A percentile compares a stretch with the other conserved stretches of the same genome.
phyloP scores from a whole-genome alignment of 2,888 invertebrate species.

The Choreutis nemorana region DNA sequence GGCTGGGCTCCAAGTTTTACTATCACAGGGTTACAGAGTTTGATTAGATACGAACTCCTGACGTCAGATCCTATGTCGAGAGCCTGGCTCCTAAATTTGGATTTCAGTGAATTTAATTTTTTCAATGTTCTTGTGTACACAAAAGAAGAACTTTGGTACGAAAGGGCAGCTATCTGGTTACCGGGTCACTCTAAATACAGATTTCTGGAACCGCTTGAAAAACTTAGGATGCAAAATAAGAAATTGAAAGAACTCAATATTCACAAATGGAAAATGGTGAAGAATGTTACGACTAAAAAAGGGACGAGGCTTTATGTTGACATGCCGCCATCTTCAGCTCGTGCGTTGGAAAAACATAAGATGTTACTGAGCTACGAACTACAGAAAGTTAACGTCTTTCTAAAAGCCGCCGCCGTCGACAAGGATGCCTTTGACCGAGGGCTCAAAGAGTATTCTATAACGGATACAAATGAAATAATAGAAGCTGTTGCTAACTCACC shows the following conservation, averaged over 20 bases:
- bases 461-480: constrained; percentile 16
- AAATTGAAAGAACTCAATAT: constrained; percentile 30
- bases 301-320: constrained; percentile 51
- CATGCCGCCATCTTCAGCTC: constrained; percentile 46
- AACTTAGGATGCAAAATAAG: constrained; percentile 43
- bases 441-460: constrained; percentile 21
- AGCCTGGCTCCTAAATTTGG: constrained; percentile 38
- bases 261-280: constrained; percentile 50
- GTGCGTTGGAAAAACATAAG: constrained; percentile 34
- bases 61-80: constrained; percentile 32
- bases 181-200: constrained; percentile 41
- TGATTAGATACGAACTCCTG: constrained; percentile 33
- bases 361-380: constrained; percentile 50
- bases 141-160: constrained; percentile 49
- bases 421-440: constrained; percentile 45
- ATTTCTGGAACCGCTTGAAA: constrained; percentile 35
- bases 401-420: constrained; percentile 47
- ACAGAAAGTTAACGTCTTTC: constrained; percentile 44
- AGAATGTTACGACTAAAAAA: constrained; percentile 34
- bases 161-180: constrained; percentile 51
- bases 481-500: constrained; percentile 21
- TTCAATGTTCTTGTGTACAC: constrained; percentile 44
- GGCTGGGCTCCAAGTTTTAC: constrained; percentile 42
- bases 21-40: constrained; percentile 36
- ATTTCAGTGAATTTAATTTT: constrained; percentile 30